phyloP scores from a whole-genome alignment of 2,797 vertebrate species.

The Tinamus major region DNA sequence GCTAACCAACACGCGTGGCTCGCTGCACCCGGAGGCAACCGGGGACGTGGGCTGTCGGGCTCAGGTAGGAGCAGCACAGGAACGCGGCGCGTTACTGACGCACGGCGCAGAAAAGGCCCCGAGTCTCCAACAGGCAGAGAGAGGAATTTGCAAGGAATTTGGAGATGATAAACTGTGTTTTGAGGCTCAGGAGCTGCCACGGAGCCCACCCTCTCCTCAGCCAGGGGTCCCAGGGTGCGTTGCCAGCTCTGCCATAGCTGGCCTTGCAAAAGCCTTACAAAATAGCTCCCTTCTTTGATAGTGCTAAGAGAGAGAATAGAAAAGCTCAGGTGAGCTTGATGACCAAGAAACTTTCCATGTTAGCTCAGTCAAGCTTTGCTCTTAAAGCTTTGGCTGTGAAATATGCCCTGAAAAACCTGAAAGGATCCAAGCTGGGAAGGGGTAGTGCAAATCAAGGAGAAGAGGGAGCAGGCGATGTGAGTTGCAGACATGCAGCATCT shows the following conservation, averaged over 20 bases:
- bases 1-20: accelerated
- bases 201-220: accelerated
- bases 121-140: accelerated
- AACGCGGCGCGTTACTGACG: accelerated
- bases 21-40: accelerated
- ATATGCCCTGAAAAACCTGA: not conserved
- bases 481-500: not conserved
- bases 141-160: not conserved
- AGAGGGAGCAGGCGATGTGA: not conserved
- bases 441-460: not conserved
- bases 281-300: not conserved
- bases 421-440: not conserved
- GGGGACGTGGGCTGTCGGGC: not conserved
- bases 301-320: not conserved
- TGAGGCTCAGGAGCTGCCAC: not conserved
- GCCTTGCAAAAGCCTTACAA: not conserved
- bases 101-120: not conserved
- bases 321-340: not conserved
- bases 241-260: not conserved
- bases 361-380: not conserved
- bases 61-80: accelerated
- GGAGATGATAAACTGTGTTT: not conserved
- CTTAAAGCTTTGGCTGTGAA: not conserved
- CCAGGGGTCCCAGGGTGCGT: too few relatives aligned
- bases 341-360: not conserved